phyloP scores from a whole-genome alignment of 2,797 vertebrate species.

The Spondyliosoma cantharus region DNA sequence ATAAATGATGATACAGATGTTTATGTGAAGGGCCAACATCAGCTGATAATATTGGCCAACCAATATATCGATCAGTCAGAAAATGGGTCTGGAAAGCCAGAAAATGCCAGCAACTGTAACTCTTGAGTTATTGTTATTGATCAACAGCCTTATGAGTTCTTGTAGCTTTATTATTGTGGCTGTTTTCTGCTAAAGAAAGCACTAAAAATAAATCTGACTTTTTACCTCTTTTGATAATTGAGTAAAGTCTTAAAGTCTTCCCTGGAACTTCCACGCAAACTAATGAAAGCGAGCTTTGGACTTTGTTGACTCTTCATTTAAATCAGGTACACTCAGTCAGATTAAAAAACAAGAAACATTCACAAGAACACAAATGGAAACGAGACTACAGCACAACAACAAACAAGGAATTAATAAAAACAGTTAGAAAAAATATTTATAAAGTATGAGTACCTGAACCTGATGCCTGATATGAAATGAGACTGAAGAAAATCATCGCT shows the following conservation, averaged over 20 bases:
- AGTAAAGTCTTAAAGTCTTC: neutral
- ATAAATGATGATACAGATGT: too few species aligned
- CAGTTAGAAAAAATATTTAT: too few species aligned
- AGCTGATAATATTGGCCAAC: too few species aligned
- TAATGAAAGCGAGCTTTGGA: neutral
- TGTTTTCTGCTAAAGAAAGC: neutral
- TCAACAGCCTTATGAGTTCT: slow-evolving; percentile 8
- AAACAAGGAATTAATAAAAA: neutral
- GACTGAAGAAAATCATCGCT: too few species aligned
- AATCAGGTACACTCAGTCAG: too few species aligned
- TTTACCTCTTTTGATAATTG: slow-evolving; percentile 19
- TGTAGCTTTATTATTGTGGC: neutral
- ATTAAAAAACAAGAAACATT: too few species aligned
- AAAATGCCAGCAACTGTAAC: slow-evolving; percentile 31
- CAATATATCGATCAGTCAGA: neutral
- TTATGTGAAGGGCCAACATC: too few species aligned
- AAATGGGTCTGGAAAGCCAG: neutral
- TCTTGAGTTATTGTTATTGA: slow-evolving; percentile 13
- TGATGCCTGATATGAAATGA: too few species aligned
- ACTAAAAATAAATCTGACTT: neutral
- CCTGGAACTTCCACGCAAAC: neutral
- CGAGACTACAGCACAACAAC: too few species aligned
- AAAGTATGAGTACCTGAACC: too few species aligned
- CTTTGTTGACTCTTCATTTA: too few species aligned
- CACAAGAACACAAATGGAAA: too few species aligned